phyloP scores from a whole-genome alignment of 2,797 vertebrate species.

The Apodemus agrarius region DNA sequence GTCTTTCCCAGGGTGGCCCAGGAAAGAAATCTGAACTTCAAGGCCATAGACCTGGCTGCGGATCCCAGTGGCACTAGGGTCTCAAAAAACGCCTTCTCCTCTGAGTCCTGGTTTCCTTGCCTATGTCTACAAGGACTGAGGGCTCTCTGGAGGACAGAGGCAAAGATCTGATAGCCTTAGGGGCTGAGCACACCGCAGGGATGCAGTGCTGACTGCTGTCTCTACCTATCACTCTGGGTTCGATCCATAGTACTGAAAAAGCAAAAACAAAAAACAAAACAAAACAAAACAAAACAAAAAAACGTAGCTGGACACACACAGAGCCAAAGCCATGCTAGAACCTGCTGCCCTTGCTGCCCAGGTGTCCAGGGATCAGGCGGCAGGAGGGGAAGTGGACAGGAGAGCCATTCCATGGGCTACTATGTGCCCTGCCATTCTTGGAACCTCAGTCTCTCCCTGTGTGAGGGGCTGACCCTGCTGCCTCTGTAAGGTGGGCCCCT shows the following conservation, averaged over 20 bases:
- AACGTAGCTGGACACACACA: not conserved
- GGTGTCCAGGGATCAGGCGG: not conserved
- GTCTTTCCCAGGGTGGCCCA: slow-evolving; percentile 70
- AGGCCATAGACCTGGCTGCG: not conserved
- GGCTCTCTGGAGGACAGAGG: not conserved
- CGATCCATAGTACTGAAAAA: not conserved
- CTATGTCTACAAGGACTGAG: not conserved
- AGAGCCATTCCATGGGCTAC: not conserved
- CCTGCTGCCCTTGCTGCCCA: not conserved
- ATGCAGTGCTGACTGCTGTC: not conserved
- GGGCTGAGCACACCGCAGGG: not conserved
- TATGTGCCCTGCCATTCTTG: not conserved
- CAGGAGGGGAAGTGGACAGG: not conserved
- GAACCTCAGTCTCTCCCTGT: not conserved
- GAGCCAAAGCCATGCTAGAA: not conserved
- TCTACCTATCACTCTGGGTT: not conserved
- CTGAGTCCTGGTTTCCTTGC: not conserved
- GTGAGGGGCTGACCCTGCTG: not conserved
- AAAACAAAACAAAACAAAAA: not conserved
- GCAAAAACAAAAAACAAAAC: too few relatives aligned
- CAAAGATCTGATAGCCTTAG: not conserved
- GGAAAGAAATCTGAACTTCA: slow-evolving; percentile 55
- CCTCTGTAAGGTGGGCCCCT: not conserved
- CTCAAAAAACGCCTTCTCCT: not conserved
- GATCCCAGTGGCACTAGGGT: not conserved